Evolutionary conservation across 2,888 invertebrate species (phyloP).

Genomic region (Diloba caeruleocephala): DNA sequence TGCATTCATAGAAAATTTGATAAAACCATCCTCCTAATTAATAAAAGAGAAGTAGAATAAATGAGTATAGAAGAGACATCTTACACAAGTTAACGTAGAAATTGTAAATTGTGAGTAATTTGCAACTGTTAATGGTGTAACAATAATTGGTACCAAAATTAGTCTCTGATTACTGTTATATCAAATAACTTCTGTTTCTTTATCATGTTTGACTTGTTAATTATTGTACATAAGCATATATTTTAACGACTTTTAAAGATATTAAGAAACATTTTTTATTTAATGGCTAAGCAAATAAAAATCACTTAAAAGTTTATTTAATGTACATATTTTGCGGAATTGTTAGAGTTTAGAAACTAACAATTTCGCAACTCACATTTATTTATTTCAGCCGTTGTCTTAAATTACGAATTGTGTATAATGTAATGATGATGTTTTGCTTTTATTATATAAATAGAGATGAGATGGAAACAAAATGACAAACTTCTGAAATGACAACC

Average conservation of each 20-base stretch:
- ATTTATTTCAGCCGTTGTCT: too few relatives aligned
- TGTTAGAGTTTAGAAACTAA: too few relatives aligned
- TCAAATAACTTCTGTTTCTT: slow-evolving; percentile 12
- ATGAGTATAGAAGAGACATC: slow-evolving; percentile 29
- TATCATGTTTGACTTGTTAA: slow-evolving; percentile 16
- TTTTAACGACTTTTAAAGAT: slow-evolving; percentile 10
- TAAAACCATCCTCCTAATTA: slow-evolving; percentile 26
- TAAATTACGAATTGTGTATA: background rate
- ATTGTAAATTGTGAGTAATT: slow-evolving; percentile 50
- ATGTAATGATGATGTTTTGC: slow-evolving; percentile 8
- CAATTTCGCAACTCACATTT: too few relatives aligned
- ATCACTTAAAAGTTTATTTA: too few relatives aligned
- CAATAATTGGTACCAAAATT: slow-evolving; percentile 39
- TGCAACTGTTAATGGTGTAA: slow-evolving; percentile 54
- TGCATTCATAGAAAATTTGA: slow-evolving; percentile 5
- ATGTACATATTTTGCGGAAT: too few relatives aligned
- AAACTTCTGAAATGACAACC: slow-evolving; percentile 30
- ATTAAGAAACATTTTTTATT: slow-evolving; percentile 4
- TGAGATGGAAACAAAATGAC: slow-evolving; percentile 36
- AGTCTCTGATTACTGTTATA: slow-evolving; percentile 21
- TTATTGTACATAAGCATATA: slow-evolving; percentile 15
- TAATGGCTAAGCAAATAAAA: slow-evolving; percentile 1
- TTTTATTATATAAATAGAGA: slow-evolving; percentile 37
- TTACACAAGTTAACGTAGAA: slow-evolving; percentile 41
- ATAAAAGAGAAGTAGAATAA: slow-evolving; percentile 38